Evolutionary conservation across 2,797 vertebrate species (phyloP), one percentile per base, ranked within the genome.

Genomic region (Danionella dracula): DNA sequence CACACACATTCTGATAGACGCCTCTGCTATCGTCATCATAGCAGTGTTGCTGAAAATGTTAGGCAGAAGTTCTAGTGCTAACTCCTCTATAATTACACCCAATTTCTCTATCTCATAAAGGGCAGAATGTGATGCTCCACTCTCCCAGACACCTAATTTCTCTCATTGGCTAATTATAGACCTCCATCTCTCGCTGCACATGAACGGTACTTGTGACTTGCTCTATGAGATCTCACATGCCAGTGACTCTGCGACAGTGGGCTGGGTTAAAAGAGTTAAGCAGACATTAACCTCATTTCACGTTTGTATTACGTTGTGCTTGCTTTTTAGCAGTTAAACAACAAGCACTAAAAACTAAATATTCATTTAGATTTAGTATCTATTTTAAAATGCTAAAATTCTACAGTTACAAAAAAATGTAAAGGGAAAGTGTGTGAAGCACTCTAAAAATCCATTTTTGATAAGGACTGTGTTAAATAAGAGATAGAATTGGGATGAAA

Each of bases 111-210:
- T 56, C 63, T 48, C 46, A 31, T 48, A 66, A 57, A 66, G 63
- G 32, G 41, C 63, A 66, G 51, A 66, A 46, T 48, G 51, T 48
- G 63, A 66, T 56, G 63, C 53, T 66, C 63, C 49, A n/a, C 34
- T 37, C 66, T 46, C 68, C 45, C 23, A 66, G 51, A 66, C 63
- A 48, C 53, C 53, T 57, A 56, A 66, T 66, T 66, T 57, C 63
- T 54, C 63, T 66, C 53, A 66, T 66, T 66, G 21, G 51, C 32
- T 66, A 66, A 66, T 66, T 66, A 66, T 57, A 57, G 63, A 38
- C 15, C 34, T 56, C 53, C 10, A 37, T 66, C 20, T 66, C 32
- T 66, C 63, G 10, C 8, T 1, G 42, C 53, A 37, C 42, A 66
- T 2, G 31, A 56, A 49, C 15, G 27, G 31, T 40, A 21, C 41